Conservation (phyloP, 2,113 vertebrate genomes). For the Australoheros scitulus region DNA sequence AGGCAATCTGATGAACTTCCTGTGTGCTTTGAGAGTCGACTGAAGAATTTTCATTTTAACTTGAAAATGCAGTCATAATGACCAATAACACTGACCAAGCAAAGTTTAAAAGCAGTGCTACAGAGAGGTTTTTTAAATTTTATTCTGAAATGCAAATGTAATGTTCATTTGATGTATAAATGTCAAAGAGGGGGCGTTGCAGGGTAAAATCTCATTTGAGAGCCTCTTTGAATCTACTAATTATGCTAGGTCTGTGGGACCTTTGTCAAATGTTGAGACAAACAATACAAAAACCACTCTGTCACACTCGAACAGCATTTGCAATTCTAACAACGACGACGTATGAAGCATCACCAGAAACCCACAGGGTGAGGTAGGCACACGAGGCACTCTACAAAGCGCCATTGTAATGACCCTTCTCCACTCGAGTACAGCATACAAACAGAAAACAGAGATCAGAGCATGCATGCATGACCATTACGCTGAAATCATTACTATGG, state of each 20-base stretch:
- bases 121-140: neutral
- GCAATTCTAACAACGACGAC: constrained; percentile 71
- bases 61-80: neutral
- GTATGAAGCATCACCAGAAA: constrained; percentile 68
- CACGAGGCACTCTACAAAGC: constrained; percentile 66
- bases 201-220: constrained; percentile 45
- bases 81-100: neutral
- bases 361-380: constrained; percentile 66
- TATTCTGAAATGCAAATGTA: constrained; percentile 49
- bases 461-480: constrained; percentile 27
- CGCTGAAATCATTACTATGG: constrained; percentile 31
- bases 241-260: constrained; percentile 43
- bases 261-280: constrained; percentile 55
- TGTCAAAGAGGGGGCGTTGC: constrained; percentile 44
- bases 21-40: neutral
- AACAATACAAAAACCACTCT: constrained; percentile 73
- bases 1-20: neutral
- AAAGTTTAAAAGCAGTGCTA: neutral
- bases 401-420: constrained; percentile 68
- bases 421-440: constrained; percentile 55
- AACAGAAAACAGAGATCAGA: constrained; percentile 65
- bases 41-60: neutral
- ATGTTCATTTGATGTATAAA: constrained; percentile 51
- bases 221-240: constrained; percentile 59
- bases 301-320: constrained; percentile 68